A percentile compares a stretch with the other conserved stretches of the same genome.
These are phyloP conservation scores for Drosophila watanabei DNA, from an alignment of 1,140 invertebrate species.

Conservation along the genomic window DNA sequence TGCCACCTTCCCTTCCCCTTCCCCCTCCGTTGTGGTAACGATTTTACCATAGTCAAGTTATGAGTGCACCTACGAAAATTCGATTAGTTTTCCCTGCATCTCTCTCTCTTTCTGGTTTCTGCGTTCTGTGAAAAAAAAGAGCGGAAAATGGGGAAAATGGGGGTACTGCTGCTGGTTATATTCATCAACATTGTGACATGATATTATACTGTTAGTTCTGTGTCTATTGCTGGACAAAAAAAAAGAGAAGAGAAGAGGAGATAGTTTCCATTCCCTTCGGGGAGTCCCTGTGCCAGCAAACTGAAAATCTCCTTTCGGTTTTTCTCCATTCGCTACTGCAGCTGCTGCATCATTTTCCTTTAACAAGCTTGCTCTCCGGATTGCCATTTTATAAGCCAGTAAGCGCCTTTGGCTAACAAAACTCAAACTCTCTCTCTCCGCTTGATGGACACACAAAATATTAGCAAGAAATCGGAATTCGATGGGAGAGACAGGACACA, in stretches of 20 bases:
- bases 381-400: slow-evolving; percentile 60
- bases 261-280: slow-evolving; percentile 22
- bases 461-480: slow-evolving; percentile 26
- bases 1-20: not conserved
- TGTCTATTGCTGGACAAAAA: slow-evolving; percentile 26
- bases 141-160: not conserved
- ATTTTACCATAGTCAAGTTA: slow-evolving; percentile 23
- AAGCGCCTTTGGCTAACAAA: slow-evolving; percentile 57
- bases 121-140: slow-evolving; percentile 13
- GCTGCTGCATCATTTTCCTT: slow-evolving; percentile 25
- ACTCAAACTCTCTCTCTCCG: not conserved
- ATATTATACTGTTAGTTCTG: slow-evolving; percentile 40
- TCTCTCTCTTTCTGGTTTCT: slow-evolving; percentile 23
- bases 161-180: slow-evolving; percentile 7
- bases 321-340: not conserved
- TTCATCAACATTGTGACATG: slow-evolving; percentile 44
- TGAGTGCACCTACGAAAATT: slow-evolving; percentile 41
- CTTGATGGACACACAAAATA: slow-evolving; percentile 18
- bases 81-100: slow-evolving; percentile 36
- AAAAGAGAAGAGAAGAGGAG: not conserved
- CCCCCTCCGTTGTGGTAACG: slow-evolving; percentile 1
- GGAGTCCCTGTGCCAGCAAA: slow-evolving; percentile 5
- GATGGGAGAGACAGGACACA: not conserved
- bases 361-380: slow-evolving; percentile 30
- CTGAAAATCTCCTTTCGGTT: slow-evolving; percentile 26